phyloP scores from a whole-genome alignment of 2,888 invertebrate species.

The Caenorhabditis wallacei region DNA sequence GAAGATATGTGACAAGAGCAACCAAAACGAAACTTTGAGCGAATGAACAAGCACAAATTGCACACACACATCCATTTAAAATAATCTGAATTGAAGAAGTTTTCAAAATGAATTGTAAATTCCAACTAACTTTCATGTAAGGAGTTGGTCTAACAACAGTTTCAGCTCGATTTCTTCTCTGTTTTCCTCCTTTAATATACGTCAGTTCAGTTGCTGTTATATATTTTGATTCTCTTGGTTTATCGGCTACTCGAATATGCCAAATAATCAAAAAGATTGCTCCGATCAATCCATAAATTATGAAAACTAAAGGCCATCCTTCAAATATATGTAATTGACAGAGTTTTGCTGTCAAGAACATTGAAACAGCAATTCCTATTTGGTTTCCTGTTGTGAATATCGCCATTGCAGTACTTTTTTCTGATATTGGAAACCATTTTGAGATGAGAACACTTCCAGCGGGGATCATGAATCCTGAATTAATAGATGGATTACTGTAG shows the following conservation, averaged over 20 bases:
- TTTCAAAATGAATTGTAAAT: background rate
- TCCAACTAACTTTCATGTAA: slow-evolving; percentile 69
- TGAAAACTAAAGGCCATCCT: slow-evolving; percentile 80
- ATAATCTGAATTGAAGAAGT: slow-evolving; percentile 69
- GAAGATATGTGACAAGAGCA: slow-evolving; percentile 78
- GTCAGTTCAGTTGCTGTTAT: slow-evolving; percentile 78
- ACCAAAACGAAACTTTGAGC: slow-evolving; percentile 81
- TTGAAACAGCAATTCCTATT: slow-evolving; percentile 77
- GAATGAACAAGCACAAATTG: slow-evolving; percentile 79
- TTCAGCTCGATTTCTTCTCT: slow-evolving; percentile 58
- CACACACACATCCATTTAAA: slow-evolving; percentile 75
- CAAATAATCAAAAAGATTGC: slow-evolving; percentile 73
- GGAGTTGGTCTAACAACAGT: slow-evolving; percentile 73
- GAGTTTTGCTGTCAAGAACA: slow-evolving; percentile 78
- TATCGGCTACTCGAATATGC: slow-evolving; percentile 73
- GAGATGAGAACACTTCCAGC: slow-evolving; percentile 77
- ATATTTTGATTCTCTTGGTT: slow-evolving; percentile 74
- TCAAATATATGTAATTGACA: slow-evolving; percentile 74
- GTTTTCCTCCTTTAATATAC: slow-evolving; percentile 66
- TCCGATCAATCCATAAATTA: slow-evolving; percentile 75
- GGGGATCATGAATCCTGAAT: slow-evolving; percentile 76
- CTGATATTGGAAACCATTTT: slow-evolving; percentile 81
- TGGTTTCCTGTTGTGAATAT: slow-evolving; percentile 79
- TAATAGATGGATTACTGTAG: background rate
- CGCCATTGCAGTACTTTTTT: slow-evolving; percentile 81